phyloP scores from a whole-genome alignment of 1,140 invertebrate genomes.

The Nomia melanderi region DNA sequence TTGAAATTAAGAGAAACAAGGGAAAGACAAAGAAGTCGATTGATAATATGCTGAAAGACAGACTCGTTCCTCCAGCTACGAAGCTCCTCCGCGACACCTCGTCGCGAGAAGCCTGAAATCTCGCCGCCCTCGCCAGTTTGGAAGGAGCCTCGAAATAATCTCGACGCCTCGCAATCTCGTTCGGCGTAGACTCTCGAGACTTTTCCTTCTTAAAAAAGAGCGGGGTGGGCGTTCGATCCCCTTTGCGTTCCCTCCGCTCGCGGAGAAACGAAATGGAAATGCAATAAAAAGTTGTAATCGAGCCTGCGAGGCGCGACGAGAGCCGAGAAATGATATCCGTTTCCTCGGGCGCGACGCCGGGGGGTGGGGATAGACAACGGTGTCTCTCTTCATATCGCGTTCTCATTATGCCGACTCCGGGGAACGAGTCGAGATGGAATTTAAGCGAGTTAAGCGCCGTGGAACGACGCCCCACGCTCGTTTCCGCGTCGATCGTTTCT shows the following conservation, averaged over 20 bases:
- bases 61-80: too few relatives aligned
- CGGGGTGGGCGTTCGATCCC: neutral
- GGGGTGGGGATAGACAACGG: constrained; percentile 17
- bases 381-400: constrained; percentile 2
- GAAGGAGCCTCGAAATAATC: constrained; percentile 71
- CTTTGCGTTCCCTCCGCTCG: constrained; percentile 48
- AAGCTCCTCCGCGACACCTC: neutral
- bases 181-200: constrained; percentile 35
- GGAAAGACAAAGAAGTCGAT: too few relatives aligned
- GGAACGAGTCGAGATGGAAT: constrained; percentile 53
- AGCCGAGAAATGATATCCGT: constrained; percentile 27
- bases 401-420: constrained; percentile 53
- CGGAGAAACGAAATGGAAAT: constrained; percentile 76
- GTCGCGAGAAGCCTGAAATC: constrained; percentile 37
- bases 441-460: constrained; percentile 53
- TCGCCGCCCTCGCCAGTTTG: too few relatives aligned
- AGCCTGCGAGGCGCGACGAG: constrained; percentile 43
- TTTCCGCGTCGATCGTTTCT: constrained; percentile 31
- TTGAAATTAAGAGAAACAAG: too few relatives aligned
- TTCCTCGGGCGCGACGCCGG: constrained; percentile 2
- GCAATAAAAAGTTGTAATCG: constrained; percentile 80
- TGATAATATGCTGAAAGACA: too few relatives aligned
- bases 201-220: constrained; percentile 45
- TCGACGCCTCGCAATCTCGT: constrained; percentile 72
- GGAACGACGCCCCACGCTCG: constrained; percentile 37